Evolutionary conservation across 2,888 invertebrate species (phyloP), one percentile per base, ranked within the genome.

Genomic region (Tetramorium bicarinatum): DNA sequence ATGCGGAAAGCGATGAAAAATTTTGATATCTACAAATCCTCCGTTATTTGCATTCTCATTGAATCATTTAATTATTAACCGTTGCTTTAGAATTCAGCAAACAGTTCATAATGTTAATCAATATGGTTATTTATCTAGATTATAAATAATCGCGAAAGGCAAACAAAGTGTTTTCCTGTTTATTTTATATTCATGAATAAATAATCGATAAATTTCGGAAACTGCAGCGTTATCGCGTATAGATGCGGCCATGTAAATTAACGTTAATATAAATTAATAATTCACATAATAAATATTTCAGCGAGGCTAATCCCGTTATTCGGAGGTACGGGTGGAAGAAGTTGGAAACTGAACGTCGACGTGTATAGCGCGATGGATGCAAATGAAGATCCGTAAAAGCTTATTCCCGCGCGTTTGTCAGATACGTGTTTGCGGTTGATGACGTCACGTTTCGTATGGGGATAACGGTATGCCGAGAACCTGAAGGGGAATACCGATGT

Each of bases 381-480:
- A 89, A 87, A 87, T 77, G 71, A 72, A 66, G 64, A 49, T n/a
- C 74, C 74, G 66, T 87, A 84, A 86, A 79, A 81, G 88, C 87
- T 88, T 89, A 89, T 82, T 85, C 72, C 77, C 72, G 74, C 83
- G 71, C 85, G 85, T 87, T 86, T 82, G 81, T 74, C 84, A 76
- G 81, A 81, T 86, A 92, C 92, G 91, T 91, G 92, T 92, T 93
- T 93, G 94, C 91, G 92, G 93, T 92, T 92, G 92, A 94, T 93
- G 94, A 94, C 94, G 93, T 95, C 95, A 95, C 95, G 95, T 95
- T 92, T 91, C 84, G 91, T 92, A 93, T 93, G 92, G 94, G 94
- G 93, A 94, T 93, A 93, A 93, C 92, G 93, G 94, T 93, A 95
- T 95, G 94, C 94, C 94, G 91, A 93, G 94, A 93, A 80, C 87